A percentile compares a stretch with the other conserved stretches of the same genome.
phyloP scores from a whole-genome alignment of 2,888 invertebrate genomes.

The Chirona hameri region DNA sequence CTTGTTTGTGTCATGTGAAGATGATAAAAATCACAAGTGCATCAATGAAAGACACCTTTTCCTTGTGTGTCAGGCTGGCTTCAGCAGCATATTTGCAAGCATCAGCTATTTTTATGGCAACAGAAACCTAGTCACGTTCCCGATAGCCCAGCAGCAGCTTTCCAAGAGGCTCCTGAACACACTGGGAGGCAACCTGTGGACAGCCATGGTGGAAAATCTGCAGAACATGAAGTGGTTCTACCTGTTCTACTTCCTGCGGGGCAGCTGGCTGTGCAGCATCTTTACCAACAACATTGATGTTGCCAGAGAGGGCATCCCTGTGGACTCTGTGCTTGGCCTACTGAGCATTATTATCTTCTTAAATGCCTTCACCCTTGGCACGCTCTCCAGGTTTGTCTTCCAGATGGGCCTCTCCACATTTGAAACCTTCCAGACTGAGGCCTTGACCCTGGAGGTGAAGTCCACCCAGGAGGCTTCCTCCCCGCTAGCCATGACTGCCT shows the following conservation, averaged over 20 bases:
- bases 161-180: not conserved
- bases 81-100: not conserved
- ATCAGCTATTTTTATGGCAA: not conserved
- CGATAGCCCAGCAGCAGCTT: not conserved
- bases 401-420: not conserved
- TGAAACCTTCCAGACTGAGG: not conserved
- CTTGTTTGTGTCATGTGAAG: not conserved
- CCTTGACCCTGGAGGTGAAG: not conserved
- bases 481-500: not conserved
- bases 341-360: not conserved
- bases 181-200: not conserved
- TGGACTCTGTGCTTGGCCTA: not conserved
- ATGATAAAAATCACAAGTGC: not conserved
- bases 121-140: not conserved
- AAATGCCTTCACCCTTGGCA: not conserved
- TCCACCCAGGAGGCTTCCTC: not conserved
- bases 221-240: slow-evolving; percentile 8
- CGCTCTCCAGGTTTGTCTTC: not conserved
- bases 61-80: not conserved
- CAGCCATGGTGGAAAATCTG: not conserved
- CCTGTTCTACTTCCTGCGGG: not conserved
- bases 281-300: not conserved
- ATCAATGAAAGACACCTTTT: slow-evolving; percentile 1
- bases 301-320: not conserved
- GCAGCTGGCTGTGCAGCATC: not conserved